Percentiles rank a stretch among this genome's conserved stretches.
Conservation (phyloP, 2,797 vertebrate genomes). For the Botia almorhae region DNA sequence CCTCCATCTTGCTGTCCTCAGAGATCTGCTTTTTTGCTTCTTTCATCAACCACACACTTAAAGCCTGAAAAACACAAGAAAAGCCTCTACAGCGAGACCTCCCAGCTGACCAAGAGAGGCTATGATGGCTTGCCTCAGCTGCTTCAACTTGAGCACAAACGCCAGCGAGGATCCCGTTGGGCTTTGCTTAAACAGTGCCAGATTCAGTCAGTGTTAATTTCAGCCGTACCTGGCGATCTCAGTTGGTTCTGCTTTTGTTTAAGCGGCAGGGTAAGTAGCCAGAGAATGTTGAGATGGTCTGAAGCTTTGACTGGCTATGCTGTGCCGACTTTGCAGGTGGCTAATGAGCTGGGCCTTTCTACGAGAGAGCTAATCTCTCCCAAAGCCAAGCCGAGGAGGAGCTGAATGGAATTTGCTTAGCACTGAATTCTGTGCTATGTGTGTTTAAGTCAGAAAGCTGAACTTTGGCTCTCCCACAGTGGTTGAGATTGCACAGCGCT, state of each 20-base stretch:
- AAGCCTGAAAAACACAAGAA: conserved; percentile 46
- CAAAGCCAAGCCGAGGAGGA: neutral
- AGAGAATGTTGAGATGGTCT: conserved; percentile 33
- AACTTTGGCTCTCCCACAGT: neutral
- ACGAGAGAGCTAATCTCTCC: conserved; percentile 44
- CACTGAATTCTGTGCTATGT: conserved; percentile 40
- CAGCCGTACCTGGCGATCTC: conserved; percentile 30
- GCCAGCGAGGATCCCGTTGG: conserved; percentile 13
- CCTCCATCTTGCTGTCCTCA: neutral
- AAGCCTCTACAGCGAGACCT: conserved; percentile 57
- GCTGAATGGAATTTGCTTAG: conserved; percentile 53
- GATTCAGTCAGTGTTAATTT: conserved; percentile 19
- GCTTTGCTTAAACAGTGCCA: conserved; percentile 7
- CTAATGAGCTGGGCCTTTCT: conserved; percentile 43
- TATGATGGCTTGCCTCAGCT: conserved; percentile 40
- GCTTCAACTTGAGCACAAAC: conserved; percentile 34
- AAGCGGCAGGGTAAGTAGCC: conserved; percentile 44
- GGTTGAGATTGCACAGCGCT: neutral
- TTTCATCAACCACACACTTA: conserved; percentile 64
- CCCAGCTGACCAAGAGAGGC: conserved; percentile 58
- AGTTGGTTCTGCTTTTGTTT: conserved; percentile 25
- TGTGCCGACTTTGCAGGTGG: conserved; percentile 42
- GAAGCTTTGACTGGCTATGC: conserved; percentile 8
- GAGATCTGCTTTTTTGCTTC: conserved; percentile 64
- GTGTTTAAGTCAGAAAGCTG: conserved; percentile 36